phyloP scores from a whole-genome alignment of 1,140 invertebrate species.

The Trichonephila inaurata region DNA sequence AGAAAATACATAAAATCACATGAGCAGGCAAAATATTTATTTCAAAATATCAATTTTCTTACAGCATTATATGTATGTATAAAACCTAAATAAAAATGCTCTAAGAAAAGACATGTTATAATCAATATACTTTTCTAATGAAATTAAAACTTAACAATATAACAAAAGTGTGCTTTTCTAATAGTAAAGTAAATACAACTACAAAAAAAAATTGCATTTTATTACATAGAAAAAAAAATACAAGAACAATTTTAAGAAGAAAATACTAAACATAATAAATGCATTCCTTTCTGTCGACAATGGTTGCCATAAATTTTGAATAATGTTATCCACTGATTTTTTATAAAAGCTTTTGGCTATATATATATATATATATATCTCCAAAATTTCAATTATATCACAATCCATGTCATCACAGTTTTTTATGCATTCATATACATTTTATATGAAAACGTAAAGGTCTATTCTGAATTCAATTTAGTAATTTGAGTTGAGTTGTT shows the following conservation, averaged over 20 bases:
- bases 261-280: neutral
- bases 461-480: no score
- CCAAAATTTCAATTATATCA: no score
- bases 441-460: no score
- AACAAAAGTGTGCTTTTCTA: neutral
- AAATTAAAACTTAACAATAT: neutral
- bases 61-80: neutral
- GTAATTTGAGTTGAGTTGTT: no score
- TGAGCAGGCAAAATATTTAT: neutral
- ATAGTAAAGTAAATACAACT: neutral
- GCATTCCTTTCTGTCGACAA: neutral
- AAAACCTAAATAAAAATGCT: neutral
- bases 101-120: neutral
- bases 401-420: no score
- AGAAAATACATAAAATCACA: neutral
- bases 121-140: neutral
- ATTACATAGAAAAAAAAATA: neutral
- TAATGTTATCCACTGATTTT: no score
- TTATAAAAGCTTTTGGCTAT: no score
- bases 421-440: no score
- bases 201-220: neutral
- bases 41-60: constrained; percentile 5
- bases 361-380: no score
- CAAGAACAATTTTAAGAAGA: neutral
- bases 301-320: no score